Evolutionary conservation across 2,888 invertebrate species (phyloP), one percentile per base, ranked within the genome.

Genomic region (Argyresthia albistria): DNA sequence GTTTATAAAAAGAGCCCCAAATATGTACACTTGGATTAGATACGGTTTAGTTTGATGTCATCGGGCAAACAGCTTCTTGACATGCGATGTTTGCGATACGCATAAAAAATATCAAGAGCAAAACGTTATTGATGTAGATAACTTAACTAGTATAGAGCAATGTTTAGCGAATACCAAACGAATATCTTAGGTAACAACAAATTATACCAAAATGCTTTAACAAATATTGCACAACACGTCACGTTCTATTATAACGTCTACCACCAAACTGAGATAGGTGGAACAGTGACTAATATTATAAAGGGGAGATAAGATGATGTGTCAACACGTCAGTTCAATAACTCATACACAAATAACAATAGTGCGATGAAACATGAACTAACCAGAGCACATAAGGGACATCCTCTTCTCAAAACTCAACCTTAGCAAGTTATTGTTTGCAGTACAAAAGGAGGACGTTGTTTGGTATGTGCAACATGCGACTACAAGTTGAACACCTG

Each of bases 291-390:
- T 70, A 67, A 73, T 72, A 73, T 71, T 75, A 74, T 72, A 67
- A 54, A 55, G 56, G 63, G 62, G 59, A 65, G 82, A 84, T 84
- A 84, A 83, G 81, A 81, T 84, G 81, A 68, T 61, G 59, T 57
- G 25, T 25, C 25, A 25, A 25, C 25, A 25, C 58, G 66, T 68
- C 69, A 70, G 76, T 80, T 80, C 78, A 82, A 77, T 80, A 80
- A 74, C 79, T 74, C 68, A 62, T 65, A 55, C 58, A 12, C n/a
- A 42, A 6, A 42, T 42, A 42, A 42, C 42, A 12, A 42, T 12
- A 8, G 6, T 8, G 10, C 42, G 6, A 42, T 42, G 9, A 25
- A 1, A n/a, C 39, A 39, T 14, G 14, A 12, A 14, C n/a, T 45
- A 45, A n/a, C n/a, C n/a, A n/a, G n/a, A n/a, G n/a, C n/a, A n/a